A percentile compares a stretch with the other conserved stretches of the same genome.
phyloP scores from a whole-genome alignment of 2,888 invertebrate genomes.

The Osmoderma eremita region DNA sequence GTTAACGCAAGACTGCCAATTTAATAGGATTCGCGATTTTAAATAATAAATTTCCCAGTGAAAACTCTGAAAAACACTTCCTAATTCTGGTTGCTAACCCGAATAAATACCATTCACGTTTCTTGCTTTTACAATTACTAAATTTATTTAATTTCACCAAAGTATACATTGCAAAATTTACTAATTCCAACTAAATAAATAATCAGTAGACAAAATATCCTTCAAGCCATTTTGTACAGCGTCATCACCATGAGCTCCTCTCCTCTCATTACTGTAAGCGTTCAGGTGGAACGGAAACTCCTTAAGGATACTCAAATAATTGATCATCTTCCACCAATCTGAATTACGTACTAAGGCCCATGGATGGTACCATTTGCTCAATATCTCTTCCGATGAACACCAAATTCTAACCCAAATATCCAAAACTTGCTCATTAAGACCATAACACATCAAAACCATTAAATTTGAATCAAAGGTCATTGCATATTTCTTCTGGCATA shows the following conservation, averaged over 20 bases:
- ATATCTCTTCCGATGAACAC: conserved; percentile 24
- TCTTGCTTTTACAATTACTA: too few species aligned
- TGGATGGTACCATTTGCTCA: conserved; percentile 29
- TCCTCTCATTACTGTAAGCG: neutral
- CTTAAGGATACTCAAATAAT: conserved; percentile 14
- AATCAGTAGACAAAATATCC: conserved; percentile 26
- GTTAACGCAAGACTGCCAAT: too few species aligned
- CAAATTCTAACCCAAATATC: conserved; percentile 34
- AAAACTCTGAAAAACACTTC: too few species aligned
- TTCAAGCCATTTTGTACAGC: conserved; percentile 21
- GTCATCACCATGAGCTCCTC: neutral
- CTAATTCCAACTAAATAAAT: conserved; percentile 34
- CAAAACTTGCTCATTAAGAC: conserved; percentile 34
- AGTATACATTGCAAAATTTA: neutral
- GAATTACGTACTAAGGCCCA: conserved; percentile 28
- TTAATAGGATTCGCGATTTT: neutral
- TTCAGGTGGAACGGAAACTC: conserved; percentile 31
- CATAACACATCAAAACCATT: conserved; percentile 26
- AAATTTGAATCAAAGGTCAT: conserved; percentile 18
- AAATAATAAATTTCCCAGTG: neutral
- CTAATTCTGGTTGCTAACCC: too few species aligned
- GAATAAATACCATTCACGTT: too few species aligned
- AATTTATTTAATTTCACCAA: neutral
- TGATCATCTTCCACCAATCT: conserved; percentile 15
- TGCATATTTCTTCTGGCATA: neutral